A percentile compares a stretch with the other conserved stretches of the same genome.
phyloP scores from a whole-genome alignment of 2,113 vertebrate genomes.

The Glareola pratincola region DNA sequence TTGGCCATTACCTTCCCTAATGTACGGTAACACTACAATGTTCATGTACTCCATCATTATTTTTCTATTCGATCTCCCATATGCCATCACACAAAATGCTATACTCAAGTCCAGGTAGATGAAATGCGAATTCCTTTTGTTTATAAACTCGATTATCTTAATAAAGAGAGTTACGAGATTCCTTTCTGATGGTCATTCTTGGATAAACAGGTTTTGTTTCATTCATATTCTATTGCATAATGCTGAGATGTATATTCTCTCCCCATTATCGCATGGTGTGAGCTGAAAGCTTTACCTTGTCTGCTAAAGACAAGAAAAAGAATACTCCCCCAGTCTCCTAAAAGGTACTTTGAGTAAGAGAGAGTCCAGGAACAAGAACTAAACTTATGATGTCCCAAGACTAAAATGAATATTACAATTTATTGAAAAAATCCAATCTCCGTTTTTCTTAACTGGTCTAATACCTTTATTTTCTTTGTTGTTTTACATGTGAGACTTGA shows the following conservation, averaged over 20 bases:
- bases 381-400: neutral
- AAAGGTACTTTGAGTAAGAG: neutral
- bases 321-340: neutral
- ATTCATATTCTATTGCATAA: neutral
- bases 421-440: neutral
- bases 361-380: neutral
- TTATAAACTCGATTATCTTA: neutral
- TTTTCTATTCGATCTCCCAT: neutral
- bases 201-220: neutral
- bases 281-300: neutral
- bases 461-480: neutral
- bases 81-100: neutral
- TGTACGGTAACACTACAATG: neutral
- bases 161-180: neutral
- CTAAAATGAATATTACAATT: neutral
- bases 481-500: neutral
- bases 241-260: neutral
- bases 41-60: neutral
- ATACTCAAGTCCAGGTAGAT: neutral
- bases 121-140: neutral
- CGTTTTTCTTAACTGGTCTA: neutral
- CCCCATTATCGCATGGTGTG: neutral
- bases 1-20: neutral
- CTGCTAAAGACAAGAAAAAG: neutral
- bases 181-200: neutral